phyloP scores from a whole-genome alignment of 1,140 invertebrate genomes.

The Zaprionus gabonicus region DNA sequence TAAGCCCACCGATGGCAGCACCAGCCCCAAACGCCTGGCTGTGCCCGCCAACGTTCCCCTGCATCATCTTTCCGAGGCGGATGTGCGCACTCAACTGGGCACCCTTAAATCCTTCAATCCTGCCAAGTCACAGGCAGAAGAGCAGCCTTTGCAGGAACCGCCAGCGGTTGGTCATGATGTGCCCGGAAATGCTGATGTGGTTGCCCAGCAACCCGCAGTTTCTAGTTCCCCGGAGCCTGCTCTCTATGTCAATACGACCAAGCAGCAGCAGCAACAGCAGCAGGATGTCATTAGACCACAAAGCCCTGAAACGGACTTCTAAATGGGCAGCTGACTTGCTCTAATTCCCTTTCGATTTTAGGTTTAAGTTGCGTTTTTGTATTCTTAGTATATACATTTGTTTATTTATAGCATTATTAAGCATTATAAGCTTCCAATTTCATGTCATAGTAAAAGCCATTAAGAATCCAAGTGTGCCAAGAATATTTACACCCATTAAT shows the following conservation, averaged over 20 bases:
- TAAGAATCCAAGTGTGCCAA: background rate
- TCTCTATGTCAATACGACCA: background rate
- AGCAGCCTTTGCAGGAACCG: constrained; percentile 22
- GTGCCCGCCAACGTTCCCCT: constrained; percentile 77
- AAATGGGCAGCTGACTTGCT: constrained; percentile 24
- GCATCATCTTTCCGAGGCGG: constrained; percentile 75
- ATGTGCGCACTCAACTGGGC: constrained; percentile 72
- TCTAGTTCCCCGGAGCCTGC: background rate
- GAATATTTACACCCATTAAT: background rate
- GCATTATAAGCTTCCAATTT: constrained; percentile 1
- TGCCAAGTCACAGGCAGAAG: constrained; percentile 9
- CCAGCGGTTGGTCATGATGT: background rate
- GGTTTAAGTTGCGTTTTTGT: constrained; percentile 10
- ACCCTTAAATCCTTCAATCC: constrained; percentile 73
- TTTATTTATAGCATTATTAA: constrained; percentile 40
- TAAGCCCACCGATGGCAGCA: constrained; percentile 68
- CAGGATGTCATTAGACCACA: constrained; percentile 61
- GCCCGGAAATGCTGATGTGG: background rate
- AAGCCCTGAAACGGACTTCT: constrained; percentile 83
- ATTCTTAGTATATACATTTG: constrained; percentile 27
- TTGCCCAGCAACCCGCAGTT: background rate
- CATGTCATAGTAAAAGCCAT: constrained; percentile 2
- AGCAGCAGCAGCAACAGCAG: background rate
- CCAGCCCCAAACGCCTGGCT: constrained; percentile 73
- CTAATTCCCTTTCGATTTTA: constrained; percentile 33